These are phyloP conservation scores for Clupea harengus DNA, from an alignment of 2,113 vertebrate species.

Conservation along the genomic window DNA sequence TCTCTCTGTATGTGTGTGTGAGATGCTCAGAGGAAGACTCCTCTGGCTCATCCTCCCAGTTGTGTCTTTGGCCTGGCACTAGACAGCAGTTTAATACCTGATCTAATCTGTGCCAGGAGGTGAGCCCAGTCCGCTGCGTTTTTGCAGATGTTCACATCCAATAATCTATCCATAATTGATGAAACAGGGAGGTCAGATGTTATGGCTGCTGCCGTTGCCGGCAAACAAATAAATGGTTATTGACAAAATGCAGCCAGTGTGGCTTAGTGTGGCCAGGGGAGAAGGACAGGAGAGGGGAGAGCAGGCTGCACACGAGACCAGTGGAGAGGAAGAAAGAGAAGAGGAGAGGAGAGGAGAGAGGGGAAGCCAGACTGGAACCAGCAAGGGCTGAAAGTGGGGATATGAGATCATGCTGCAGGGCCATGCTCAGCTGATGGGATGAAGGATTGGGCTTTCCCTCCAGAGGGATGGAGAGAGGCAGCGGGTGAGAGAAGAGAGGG, in stretches of 20 bases:
- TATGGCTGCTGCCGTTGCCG: conserved; percentile 90
- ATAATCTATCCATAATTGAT: conserved; percentile 99
- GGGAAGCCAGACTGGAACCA: not conserved
- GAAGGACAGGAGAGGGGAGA: conserved; percentile 69
- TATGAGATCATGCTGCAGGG: conserved; percentile 6
- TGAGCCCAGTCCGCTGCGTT: conserved; percentile 87
- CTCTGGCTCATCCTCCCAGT: conserved; percentile 54
- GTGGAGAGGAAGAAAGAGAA: conserved; percentile 52
- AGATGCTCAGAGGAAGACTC: conserved; percentile 77
- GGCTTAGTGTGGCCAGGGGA: conserved; percentile 75
- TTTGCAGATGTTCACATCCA: conserved; percentile 99
- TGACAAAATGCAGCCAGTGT: conserved; percentile 96
- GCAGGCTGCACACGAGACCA: conserved; percentile 24
- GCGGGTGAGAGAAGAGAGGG: conserved; percentile 34
- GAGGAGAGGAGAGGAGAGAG: conserved; percentile 54
- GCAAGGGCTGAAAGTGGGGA: not conserved
- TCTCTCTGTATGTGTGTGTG: conserved; percentile 7
- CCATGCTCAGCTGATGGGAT: not conserved
- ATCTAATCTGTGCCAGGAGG: conserved; percentile 98
- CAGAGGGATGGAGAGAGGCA: conserved; percentile 13
- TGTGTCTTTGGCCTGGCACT: conserved; percentile 90
- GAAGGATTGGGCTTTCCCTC: not conserved
- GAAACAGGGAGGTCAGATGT: conserved; percentile 99
- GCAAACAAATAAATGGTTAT: conserved; percentile 99
- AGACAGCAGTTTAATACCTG: conserved; percentile 99